Conservation (phyloP, 2,113 vertebrate species). For the Ciconia stormi region DNA sequence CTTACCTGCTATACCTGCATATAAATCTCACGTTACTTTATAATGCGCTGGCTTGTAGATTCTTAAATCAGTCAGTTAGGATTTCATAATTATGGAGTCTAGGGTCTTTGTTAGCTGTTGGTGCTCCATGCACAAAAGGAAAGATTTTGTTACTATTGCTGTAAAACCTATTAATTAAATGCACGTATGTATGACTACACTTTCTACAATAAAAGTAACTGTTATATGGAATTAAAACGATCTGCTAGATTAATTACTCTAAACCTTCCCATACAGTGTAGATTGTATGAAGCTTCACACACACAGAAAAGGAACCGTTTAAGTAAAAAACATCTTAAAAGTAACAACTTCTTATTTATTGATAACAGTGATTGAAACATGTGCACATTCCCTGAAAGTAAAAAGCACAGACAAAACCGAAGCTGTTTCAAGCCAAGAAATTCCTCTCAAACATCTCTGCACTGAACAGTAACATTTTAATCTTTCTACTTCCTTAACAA, state of each 20-base stretch:
- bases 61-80: constrained; percentile 21
- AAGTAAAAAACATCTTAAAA: not conserved
- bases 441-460: not conserved
- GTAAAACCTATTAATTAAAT: constrained; percentile 2
- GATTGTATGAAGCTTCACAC: not conserved
- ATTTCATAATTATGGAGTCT: constrained; percentile 21
- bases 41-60: not conserved
- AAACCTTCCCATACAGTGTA: not conserved
- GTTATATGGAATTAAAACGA: not conserved
- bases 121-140: not conserved
- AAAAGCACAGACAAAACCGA: not conserved
- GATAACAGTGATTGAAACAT: not conserved
- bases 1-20: not conserved
- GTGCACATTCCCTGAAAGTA: not conserved
- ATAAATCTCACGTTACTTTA: not conserved
- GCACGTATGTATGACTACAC: not conserved
- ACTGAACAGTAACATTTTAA: not conserved
- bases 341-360: not conserved
- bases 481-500: not conserved
- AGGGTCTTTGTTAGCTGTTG: constrained; percentile 51
- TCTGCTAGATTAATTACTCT: not conserved
- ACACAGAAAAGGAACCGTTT: not conserved
- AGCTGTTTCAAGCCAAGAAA: not conserved
- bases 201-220: not conserved
- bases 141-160: not conserved